phyloP scores from a whole-genome alignment of 2,113 vertebrate genomes.

The Hippocampus guttulatus region DNA sequence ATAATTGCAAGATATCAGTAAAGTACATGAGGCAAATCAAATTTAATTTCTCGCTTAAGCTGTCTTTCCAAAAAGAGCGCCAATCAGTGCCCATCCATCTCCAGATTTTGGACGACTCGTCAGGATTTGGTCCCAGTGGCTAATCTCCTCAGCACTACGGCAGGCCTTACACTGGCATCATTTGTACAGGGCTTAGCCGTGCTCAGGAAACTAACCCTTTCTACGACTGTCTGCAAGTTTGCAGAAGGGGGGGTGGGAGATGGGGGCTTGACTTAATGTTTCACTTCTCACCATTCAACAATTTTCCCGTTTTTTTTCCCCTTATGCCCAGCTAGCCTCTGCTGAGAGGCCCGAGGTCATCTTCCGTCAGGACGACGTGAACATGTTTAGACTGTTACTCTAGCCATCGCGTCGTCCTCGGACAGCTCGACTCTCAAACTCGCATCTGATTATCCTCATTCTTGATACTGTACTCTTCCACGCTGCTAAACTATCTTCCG shows the following conservation, averaged over 20 bases:
- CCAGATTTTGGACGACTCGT: conserved; percentile 55
- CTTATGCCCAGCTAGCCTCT: conserved; percentile 34
- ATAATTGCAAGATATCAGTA: neutral
- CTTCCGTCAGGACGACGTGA: conserved; percentile 32
- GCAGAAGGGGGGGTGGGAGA: conserved; percentile 21
- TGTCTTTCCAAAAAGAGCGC: conserved; percentile 24
- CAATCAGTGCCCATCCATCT: conserved; percentile 58
- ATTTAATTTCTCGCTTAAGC: conserved; percentile 19
- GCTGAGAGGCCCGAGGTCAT: conserved; percentile 36
- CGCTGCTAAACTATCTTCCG: conserved; percentile 58
- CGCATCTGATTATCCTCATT: conserved; percentile 41
- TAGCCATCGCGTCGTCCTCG: conserved; percentile 26
- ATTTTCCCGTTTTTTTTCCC: conserved; percentile 31
- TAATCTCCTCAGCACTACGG: conserved; percentile 70
- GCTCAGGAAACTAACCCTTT: conserved; percentile 69
- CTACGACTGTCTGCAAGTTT: conserved; percentile 60
- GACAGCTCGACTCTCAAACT: conserved; percentile 41
- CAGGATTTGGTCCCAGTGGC: conserved; percentile 66
- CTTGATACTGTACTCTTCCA: conserved; percentile 62
- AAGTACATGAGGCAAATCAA: conserved; percentile 6
- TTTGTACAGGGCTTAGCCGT: conserved; percentile 70
- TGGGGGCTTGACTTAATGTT: conserved; percentile 48
- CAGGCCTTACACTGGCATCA: conserved; percentile 73
- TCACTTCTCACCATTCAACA: conserved; percentile 63
- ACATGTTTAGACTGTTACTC: conserved; percentile 57